Base-by-base conservation (phyloP, 2,797 vertebrate genomes). In the Melanotaenia pygmaea region DNA sequence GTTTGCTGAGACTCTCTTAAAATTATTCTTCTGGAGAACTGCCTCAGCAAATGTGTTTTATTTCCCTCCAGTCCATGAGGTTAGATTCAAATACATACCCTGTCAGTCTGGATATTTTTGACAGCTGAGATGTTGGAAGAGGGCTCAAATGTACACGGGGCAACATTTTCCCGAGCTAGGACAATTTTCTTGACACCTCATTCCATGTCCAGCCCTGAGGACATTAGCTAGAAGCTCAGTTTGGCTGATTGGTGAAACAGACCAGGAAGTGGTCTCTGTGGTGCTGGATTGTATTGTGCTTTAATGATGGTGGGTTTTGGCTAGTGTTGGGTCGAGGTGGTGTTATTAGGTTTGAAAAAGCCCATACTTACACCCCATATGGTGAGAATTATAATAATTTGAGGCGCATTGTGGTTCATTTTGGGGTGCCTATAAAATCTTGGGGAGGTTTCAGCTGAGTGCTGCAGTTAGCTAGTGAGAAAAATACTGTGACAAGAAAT, bases 371-470 rank as follows among this genome's bases (percentile, higher is more conserved):
- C 79, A 85, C 86, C 73, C 72, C 92, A 92, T 93, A 89, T 93
- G 89, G 88, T 84, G 88, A 74, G 72, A 87, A 94, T 93, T 91
- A 88, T 60, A 76, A 85, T 91, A 75, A 91, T 90, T 87, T 86
- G 78, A 86, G 83, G 83, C 82, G 70, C 81, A 81, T 80, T 90
- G 90, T 80, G 85, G 86, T 87, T 65, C 54, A 81, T 86, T 89
- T 82, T 67, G 67, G 75, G 86, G 72, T 20, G 72, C 78, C 65
- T 76, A 70, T 81, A 74, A 81, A 90, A 72, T 74, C 28, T 53
- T 51, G 59, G 30, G 74, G 70, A 57, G 63, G 72, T 74, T 85
- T 86, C 37, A 82, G 66, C 79, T 16, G 16, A 5, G 20, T 77
- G 54, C 69, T 65, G 67, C 16, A 79, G 66, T 85, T 75, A 69